These are phyloP conservation scores for Cecropterus lyciades DNA, from an alignment of 1,140 invertebrate species.

Conservation along the genomic window DNA sequence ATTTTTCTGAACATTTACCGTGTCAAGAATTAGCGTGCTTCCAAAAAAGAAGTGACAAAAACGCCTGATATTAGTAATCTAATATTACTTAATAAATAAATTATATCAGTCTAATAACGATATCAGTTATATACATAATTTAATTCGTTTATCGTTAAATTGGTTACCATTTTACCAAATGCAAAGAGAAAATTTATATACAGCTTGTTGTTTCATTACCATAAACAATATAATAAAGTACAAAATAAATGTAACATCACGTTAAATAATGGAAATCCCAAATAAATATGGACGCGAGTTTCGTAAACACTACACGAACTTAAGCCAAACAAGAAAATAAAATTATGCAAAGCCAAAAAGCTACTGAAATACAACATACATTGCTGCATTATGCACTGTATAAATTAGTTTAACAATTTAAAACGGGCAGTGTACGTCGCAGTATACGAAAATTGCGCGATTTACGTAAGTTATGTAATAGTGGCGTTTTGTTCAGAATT, in stretches of 20 bases:
- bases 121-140: too few species aligned
- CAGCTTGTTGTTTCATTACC: too few species aligned
- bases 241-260: neutral
- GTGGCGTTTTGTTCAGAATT: conserved; percentile 27
- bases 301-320: conserved; percentile 12
- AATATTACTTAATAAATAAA: too few species aligned
- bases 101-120: too few species aligned
- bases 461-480: conserved; percentile 21
- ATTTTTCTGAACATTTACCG: too few species aligned
- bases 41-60: too few species aligned
- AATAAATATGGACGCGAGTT: neutral
- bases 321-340: conserved; percentile 9
- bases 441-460: conserved; percentile 20
- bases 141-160: too few species aligned
- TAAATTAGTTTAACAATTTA: conserved; percentile 29
- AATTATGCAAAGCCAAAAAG: conserved; percentile 13
- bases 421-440: conserved; percentile 23
- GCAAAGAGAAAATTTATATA: too few species aligned
- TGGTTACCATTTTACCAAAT: too few species aligned
- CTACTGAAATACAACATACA: conserved; percentile 16
- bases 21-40: too few species aligned
- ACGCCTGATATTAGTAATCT: too few species aligned
- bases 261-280: neutral
- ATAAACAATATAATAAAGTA: too few species aligned
- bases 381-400: conserved; percentile 27